Evolutionary conservation across 2,888 invertebrate species (phyloP).

Genomic region (Ophion ventricosus): DNA sequence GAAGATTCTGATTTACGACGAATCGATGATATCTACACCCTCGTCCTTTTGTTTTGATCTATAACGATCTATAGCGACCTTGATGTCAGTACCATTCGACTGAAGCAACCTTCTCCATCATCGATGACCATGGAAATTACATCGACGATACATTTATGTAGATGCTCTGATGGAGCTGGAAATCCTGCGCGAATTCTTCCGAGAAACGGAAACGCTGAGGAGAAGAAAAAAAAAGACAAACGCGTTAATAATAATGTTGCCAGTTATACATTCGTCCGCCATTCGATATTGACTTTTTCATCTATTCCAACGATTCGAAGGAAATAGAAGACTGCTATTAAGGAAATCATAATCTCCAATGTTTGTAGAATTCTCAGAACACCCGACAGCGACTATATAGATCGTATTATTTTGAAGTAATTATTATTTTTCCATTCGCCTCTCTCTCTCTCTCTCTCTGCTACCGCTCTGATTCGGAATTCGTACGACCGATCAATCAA

Average conservation of each 20-base stretch:
- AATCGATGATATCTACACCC: constrained; percentile 31
- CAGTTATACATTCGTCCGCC: constrained; percentile 45
- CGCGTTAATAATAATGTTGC: constrained; percentile 52
- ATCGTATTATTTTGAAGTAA: no score
- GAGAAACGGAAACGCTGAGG: constrained; percentile 44
- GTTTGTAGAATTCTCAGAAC: neutral
- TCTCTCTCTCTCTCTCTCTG: no score
- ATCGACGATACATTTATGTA: constrained; percentile 7
- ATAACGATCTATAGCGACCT: constrained; percentile 42
- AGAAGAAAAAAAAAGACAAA: neutral
- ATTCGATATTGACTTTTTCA: constrained; percentile 36
- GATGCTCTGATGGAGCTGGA: constrained; percentile 12
- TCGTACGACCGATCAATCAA: constrained; percentile 23
- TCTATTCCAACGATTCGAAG: constrained; percentile 4
- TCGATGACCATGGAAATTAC: constrained; percentile 55
- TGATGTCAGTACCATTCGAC: constrained; percentile 39
- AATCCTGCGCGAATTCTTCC: constrained; percentile 23
- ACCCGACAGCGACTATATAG: no score
- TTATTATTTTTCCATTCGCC: no score
- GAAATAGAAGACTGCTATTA: neutral
- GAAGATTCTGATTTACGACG: constrained; percentile 42
- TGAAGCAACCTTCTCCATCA: constrained; percentile 53
- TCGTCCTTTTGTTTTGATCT: constrained; percentile 46
- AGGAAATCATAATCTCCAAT: neutral
- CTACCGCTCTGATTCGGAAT: neutral